Conservation (phyloP, 2,113 vertebrate species). For the Podarcis muralis region DNA sequence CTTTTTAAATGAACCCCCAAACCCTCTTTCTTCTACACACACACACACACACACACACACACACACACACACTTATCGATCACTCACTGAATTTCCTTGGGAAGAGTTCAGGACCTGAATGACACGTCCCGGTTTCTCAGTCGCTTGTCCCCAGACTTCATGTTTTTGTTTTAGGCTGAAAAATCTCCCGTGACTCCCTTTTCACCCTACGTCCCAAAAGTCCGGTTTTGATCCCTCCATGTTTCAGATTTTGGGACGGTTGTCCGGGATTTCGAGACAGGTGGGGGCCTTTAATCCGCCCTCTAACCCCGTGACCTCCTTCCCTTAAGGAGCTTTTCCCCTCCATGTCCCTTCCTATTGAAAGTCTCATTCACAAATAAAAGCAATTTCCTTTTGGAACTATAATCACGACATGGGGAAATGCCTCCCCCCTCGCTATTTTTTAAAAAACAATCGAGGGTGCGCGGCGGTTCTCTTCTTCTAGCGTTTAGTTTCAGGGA, state of each 20-base stretch:
- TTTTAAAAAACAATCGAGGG: conserved; percentile 44
- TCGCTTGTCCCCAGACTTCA: background rate
- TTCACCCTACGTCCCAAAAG: background rate
- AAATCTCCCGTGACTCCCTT: background rate
- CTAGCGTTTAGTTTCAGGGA: conserved; percentile 42
- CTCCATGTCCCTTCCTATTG: conserved; percentile 70
- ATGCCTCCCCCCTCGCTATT: background rate
- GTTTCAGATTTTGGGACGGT: conserved; percentile 38
- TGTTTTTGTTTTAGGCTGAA: background rate
- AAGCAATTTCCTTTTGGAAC: conserved; percentile 75
- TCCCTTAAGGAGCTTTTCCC: conserved; percentile 71
- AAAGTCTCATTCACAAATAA: conserved; percentile 70
- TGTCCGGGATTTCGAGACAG: conserved; percentile 30
- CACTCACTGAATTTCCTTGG: background rate
- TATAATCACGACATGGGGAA: conserved; percentile 63
- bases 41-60: background rate
- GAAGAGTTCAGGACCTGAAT: background rate
- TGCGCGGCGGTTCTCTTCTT: conserved; percentile 24
- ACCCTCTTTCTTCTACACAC: background rate
- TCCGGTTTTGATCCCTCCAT: background rate
- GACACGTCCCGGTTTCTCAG: background rate
- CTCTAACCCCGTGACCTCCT: conserved; percentile 72
- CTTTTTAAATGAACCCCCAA: background rate
- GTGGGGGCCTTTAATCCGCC: conserved; percentile 65
- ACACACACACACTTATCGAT: background rate